phyloP scores from a whole-genome alignment of 2,797 vertebrate genomes.

The Yasuhikotakia modesta region DNA sequence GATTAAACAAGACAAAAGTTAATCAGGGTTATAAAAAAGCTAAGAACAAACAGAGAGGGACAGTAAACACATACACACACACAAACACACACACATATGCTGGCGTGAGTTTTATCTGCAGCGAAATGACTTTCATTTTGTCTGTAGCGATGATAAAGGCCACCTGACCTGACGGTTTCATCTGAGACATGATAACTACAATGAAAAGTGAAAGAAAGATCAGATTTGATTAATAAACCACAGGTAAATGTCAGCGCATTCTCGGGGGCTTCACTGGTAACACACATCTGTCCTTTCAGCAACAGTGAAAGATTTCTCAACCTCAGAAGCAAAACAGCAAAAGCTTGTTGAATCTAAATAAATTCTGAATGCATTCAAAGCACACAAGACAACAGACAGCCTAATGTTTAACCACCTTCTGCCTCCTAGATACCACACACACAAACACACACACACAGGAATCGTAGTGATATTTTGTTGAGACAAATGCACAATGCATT shows the following conservation, averaged over 20 bases:
- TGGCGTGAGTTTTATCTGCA: neutral
- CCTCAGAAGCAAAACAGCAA: neutral
- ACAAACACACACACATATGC: neutral
- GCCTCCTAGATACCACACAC: neutral
- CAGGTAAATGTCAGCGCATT: neutral
- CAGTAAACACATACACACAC: neutral
- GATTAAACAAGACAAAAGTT: neutral
- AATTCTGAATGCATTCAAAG: neutral
- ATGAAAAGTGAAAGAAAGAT: slow-evolving; percentile 9
- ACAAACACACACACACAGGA: slow-evolving; percentile 10
- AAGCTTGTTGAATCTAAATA: neutral
- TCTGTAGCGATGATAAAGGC: neutral
- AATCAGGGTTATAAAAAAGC: neutral
- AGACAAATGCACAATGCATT: neutral
- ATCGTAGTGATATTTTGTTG: neutral
- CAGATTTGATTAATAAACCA: neutral
- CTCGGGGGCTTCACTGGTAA: neutral
- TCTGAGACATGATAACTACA: slow-evolving; percentile 3
- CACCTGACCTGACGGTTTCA: neutral
- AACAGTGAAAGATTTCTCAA: neutral
- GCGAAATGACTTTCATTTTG: neutral
- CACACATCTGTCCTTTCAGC: neutral
- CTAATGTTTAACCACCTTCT: neutral
- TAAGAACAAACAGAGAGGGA: neutral
- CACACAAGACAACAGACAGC: too few relatives aligned